Evolutionary conservation across 2,797 vertebrate species (phyloP), one percentile per base, ranked within the genome.

Genomic region (Glyptemys insculpta): DNA sequence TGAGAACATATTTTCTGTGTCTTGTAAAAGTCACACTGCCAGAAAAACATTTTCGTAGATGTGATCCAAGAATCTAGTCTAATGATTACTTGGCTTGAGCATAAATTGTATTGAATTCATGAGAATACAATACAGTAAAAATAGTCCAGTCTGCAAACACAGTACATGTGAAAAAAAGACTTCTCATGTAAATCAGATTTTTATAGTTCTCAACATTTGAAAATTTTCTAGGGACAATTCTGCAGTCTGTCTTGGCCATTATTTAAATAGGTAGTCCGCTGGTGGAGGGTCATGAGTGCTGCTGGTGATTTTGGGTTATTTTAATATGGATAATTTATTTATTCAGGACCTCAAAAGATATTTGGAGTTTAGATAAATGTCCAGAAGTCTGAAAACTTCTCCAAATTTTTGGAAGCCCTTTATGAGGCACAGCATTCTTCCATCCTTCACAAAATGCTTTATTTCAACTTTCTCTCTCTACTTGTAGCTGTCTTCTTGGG

Each of bases 21-120:
- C 91, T 92, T 92, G 54, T 62, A 81, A 78, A 80, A 81, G 54
- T 85, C 82, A 81, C 54, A 89, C 79, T 89, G 79, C 85, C 87
- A 92, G 37, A 44, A 62, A 88, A 92, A 65, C 85, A 81, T 79
- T 89, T 92, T 81, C 59, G 88, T 53, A 81, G 83, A 76, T 76
- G 83, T 74, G 76, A 62, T 85, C 87, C 91, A 89, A 85, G 54
- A 92, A 92, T 92, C 72, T 85, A 53, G 34, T 59, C 11, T 62
- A 85, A 76, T 81, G 53, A 81, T 72, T 84, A 41, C 86, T 88
- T 88, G 81, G 50, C 57, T 92, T 31, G 76, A 89, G 78, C 49
- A 50, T 52, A 49, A 79, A 53, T 25, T 81, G 53, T 52, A 57
- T 74, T 91, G 16, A 54, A 79, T 79, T 79, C n/a, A 50, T 88